Evolutionary conservation across 2,113 vertebrate genomes (phyloP).

Genomic region (Zosterops hypoxanthus): DNA sequence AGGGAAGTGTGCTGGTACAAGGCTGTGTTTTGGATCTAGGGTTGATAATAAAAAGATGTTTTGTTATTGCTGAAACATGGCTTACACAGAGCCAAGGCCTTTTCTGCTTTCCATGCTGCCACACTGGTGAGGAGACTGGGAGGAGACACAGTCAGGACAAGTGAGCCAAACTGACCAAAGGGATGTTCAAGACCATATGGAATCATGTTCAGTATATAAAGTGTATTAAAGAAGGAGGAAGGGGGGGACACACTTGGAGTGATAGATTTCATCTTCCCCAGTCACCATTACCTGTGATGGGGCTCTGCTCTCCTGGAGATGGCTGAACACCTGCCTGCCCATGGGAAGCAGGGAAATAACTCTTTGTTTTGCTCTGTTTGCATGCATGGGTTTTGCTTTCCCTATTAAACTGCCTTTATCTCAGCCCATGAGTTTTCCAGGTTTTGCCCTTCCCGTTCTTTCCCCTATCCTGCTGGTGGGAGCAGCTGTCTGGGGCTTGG

Average conservation of each 20-base stretch:
- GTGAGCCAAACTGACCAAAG: background rate
- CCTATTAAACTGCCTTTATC: background rate
- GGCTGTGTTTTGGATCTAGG: background rate
- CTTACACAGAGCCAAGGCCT: background rate
- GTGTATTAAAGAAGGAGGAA: background rate
- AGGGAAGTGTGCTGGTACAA: rapidly evolving
- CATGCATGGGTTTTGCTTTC: background rate
- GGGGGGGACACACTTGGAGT: background rate
- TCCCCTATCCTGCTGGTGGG: background rate
- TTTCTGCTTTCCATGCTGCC: background rate
- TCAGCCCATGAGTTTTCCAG: background rate
- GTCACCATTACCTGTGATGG: background rate
- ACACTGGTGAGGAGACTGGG: no score
- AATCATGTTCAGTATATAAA: no score
- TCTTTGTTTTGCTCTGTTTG: background rate
- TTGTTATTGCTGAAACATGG: background rate
- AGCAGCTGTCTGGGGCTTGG: background rate
- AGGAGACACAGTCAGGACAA: background rate
- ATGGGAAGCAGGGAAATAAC: background rate
- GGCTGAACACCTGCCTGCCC: background rate
- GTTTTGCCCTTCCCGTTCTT: background rate
- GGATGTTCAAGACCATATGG: background rate
- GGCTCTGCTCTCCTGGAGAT: background rate
- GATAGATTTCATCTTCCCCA: background rate
- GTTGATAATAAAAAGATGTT: background rate